Percentiles rank a stretch among this genome's conserved stretches.
Conservation (phyloP, 2,888 invertebrate species). For the Caenorhabditis doughertyi region DNA sequence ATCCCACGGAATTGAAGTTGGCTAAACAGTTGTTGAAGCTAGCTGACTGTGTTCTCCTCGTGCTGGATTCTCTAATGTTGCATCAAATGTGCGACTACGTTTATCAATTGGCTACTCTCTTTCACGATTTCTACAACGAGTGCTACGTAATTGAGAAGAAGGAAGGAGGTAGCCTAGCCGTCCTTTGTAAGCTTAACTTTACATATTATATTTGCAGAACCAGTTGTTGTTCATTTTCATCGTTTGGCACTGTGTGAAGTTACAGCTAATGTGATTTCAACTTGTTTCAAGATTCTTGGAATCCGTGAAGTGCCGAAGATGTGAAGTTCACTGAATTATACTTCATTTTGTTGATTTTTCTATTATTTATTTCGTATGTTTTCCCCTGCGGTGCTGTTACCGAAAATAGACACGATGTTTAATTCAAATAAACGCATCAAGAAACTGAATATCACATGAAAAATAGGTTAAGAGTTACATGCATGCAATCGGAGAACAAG, state of each 20-base stretch:
- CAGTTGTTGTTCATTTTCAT: conserved; percentile 88
- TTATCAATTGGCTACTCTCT: conserved; percentile 94
- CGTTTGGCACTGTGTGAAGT: conserved; percentile 94
- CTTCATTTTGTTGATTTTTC: background rate
- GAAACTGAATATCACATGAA: conserved; percentile 22
- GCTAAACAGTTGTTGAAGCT: conserved; percentile 91
- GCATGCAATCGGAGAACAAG: conserved; percentile 24
- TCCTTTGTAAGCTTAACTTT: background rate
- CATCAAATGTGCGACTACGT: conserved; percentile 92
- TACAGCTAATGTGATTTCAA: conserved; percentile 91
- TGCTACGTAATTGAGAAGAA: conserved; percentile 98
- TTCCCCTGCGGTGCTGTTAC: background rate
- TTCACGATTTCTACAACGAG: conserved; percentile 96
- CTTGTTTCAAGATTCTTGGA: conserved; percentile 93
- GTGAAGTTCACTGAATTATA: conserved; percentile 84
- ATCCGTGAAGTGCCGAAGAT: conserved; percentile 93
- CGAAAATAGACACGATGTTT: conserved; percentile 7
- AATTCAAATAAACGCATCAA: conserved; percentile 10
- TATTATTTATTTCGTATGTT: conserved; percentile 1
- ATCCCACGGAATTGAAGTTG: conserved; percentile 95
- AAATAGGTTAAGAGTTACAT: background rate
- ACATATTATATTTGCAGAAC: conserved; percentile 49
- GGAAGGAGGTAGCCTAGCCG: conserved; percentile 77
- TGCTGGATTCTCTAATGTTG: conserved; percentile 85
- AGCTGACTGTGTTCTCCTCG: conserved; percentile 91